phyloP scores from a whole-genome alignment of 2,797 vertebrate genomes.

The Cottoperca gobio region DNA sequence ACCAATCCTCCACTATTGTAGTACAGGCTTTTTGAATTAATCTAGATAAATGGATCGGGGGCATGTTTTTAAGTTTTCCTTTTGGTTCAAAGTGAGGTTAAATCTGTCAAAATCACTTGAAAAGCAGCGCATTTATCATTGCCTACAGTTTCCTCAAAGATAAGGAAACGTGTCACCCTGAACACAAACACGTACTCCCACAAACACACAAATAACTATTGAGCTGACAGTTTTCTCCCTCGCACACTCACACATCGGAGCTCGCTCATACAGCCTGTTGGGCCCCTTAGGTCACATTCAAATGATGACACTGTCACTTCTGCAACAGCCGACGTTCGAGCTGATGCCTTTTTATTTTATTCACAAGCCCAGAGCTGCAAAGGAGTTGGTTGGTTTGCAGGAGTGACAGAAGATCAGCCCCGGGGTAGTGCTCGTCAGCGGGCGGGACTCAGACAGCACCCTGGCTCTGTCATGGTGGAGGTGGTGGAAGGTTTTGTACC shows the following conservation, averaged over 20 bases:
- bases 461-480: constrained; percentile 25
- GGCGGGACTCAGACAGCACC: constrained; percentile 14
- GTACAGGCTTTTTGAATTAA: not conserved
- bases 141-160: constrained; percentile 14
- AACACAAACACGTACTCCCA: constrained; percentile 17
- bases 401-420: constrained; percentile 54
- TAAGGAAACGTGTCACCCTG: constrained; percentile 9
- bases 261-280: constrained; percentile 14
- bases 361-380: constrained; percentile 28
- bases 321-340: constrained; percentile 32
- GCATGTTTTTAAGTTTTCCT: not conserved
- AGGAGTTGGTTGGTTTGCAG: constrained; percentile 29
- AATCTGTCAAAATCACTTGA: constrained; percentile 9
- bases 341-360: constrained; percentile 46
- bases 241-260: constrained; percentile 15
- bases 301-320: constrained; percentile 60
- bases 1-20: not conserved
- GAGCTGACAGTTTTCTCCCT: constrained; percentile 43
- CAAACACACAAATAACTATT: constrained; percentile 40
- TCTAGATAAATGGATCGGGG: constrained; percentile 18
- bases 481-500: constrained; percentile 28
- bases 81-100: constrained; percentile 8
- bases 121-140: not conserved
- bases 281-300: constrained; percentile 50
- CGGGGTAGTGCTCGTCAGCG: constrained; percentile 41